phyloP scores from a whole-genome alignment of 53 echinoderm and acorn worm species.

The Paelopatides confundens region DNA sequence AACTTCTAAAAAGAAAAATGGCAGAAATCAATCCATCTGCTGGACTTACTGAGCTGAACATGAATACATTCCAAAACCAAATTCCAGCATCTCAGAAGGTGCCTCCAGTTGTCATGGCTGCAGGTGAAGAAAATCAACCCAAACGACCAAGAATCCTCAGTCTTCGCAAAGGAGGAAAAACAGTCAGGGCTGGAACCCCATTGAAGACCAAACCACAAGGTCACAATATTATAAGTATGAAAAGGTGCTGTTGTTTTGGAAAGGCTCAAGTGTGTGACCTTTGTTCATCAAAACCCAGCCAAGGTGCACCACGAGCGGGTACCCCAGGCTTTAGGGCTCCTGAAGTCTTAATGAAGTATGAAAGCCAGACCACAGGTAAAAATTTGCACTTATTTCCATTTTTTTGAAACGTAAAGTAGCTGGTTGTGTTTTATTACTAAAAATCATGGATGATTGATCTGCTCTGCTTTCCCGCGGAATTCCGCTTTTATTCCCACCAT shows the following conservation, averaged over 20 bases:
- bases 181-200: background rate
- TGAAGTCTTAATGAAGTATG: conserved; percentile 91
- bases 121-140: conserved; percentile 31
- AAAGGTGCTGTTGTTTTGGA: conserved; percentile 79
- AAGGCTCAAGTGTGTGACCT: conserved; percentile 79
- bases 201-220: background rate
- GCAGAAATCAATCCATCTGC: background rate
- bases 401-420: background rate
- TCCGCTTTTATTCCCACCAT: too few species aligned
- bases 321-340: conserved; percentile 97
- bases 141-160: conserved; percentile 1
- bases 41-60: conserved; percentile 73
- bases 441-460: background rate
- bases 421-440: too few species aligned
- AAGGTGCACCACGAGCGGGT: conserved; percentile 91
- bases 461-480: background rate
- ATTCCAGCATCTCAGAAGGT: conserved; percentile 16
- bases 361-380: conserved; percentile 93
- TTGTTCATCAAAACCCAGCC: conserved; percentile 76
- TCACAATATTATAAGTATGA: background rate
- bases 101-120: conserved; percentile 11
- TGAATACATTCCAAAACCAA: conserved; percentile 79
- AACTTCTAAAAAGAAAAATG: conserved; percentile 9
- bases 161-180: background rate
- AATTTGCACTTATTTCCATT: background rate